Conservation (phyloP, 2,888 invertebrate species). For the Metalampra italica region DNA sequence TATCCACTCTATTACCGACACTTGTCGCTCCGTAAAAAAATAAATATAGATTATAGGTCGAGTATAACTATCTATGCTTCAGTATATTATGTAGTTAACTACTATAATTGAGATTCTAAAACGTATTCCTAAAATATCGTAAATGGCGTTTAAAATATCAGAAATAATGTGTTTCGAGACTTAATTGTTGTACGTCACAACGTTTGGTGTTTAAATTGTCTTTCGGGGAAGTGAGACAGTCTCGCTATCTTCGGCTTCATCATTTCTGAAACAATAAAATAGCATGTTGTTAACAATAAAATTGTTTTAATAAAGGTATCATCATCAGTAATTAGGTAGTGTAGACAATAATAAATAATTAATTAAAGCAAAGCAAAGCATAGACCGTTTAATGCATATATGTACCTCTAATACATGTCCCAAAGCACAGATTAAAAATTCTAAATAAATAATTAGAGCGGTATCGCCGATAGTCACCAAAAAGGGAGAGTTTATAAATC, state of each 20-base stretch:
- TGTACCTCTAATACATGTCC: too few species aligned
- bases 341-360: too few species aligned
- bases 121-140: conserved; percentile 1
- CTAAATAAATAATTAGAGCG: too few species aligned
- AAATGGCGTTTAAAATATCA: conserved; percentile 19
- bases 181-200: conserved; percentile 65
- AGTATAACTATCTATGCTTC: conserved; percentile 1
- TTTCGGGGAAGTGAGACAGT: conserved; percentile 50
- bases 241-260: conserved; percentile 60
- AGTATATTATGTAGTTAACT: neutral
- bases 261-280: conserved; percentile 55
- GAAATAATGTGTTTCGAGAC: conserved; percentile 35
- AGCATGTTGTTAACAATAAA: neutral
- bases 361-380: too few species aligned
- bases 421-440: too few species aligned
- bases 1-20: conserved; percentile 18
- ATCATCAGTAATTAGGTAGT: too few species aligned
- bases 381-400: too few species aligned
- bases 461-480: too few species aligned
- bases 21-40: conserved; percentile 23
- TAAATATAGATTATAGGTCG: conserved; percentile 22
- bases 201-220: conserved; percentile 51
- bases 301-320: too few species aligned
- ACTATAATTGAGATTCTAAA: conserved; percentile 22
- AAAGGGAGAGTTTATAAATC: too few species aligned